phyloP scores from a whole-genome alignment of 2,113 vertebrate genomes.

The Calyptommatus sinebrachiatus region DNA sequence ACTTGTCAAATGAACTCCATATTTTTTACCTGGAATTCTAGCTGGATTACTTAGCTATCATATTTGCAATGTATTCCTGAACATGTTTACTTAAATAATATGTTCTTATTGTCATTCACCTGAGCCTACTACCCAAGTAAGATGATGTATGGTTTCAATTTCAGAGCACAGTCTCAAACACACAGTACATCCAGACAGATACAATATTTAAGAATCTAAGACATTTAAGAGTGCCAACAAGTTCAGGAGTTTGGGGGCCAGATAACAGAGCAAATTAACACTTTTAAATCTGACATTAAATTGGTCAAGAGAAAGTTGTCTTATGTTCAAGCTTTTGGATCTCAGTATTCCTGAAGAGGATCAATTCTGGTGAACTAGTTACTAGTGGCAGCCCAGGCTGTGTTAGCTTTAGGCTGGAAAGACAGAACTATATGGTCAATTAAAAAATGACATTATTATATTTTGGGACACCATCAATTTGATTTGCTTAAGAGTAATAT shows the following conservation, averaged over 20 bases:
- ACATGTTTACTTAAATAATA: neutral
- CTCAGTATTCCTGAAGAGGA: no score
- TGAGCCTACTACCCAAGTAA: neutral
- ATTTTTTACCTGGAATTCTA: neutral
- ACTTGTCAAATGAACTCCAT: neutral
- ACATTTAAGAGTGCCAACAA: neutral
- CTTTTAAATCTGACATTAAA: no score
- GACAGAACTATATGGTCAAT: no score
- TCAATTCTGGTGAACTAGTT: no score
- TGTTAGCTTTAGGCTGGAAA: no score
- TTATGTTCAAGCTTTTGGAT: no score
- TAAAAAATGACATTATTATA: no score
- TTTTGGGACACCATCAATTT: no score
- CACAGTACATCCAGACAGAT: neutral
- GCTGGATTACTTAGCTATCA: neutral
- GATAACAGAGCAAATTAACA: neutral
- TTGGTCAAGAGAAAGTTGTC: no score
- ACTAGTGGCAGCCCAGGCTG: no score
- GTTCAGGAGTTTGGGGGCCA: neutral
- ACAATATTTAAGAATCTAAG: neutral
- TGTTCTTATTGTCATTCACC: neutral
- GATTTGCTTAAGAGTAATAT: no score
- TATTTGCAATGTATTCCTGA: neutral
- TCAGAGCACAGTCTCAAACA: neutral
- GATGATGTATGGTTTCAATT: neutral